These are phyloP conservation scores for Trinorchestia longiramus DNA, from an alignment of 1,140 invertebrate genomes.

Conservation along the genomic window DNA sequence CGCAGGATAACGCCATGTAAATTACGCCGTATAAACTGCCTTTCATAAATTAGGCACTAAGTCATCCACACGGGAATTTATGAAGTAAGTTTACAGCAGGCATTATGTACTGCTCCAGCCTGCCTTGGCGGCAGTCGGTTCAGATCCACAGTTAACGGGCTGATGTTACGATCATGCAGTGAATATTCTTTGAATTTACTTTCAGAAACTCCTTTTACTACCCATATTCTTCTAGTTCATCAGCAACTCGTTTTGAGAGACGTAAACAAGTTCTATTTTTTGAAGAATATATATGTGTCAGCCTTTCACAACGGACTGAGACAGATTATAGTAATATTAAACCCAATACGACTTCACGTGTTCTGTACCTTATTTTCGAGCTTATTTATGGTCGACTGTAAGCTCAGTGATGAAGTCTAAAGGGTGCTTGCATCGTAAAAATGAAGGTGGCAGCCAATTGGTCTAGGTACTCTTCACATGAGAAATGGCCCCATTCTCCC, in stretches of 20 bases:
- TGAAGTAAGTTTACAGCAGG: slow-evolving; percentile 48
- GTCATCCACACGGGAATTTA: slow-evolving; percentile 40
- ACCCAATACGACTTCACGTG: not conserved
- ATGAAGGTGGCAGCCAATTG: slow-evolving; percentile 25
- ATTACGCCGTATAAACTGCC: slow-evolving; percentile 47
- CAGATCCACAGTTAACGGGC: not conserved
- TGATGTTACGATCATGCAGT: not conserved
- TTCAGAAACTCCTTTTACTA: not conserved
- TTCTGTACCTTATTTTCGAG: not conserved
- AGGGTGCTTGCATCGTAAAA: slow-evolving; percentile 14
- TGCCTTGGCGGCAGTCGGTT: not conserved
- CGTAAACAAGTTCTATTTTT: not conserved
- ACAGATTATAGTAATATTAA: not conserved
- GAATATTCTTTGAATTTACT: not conserved
- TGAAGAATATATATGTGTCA: not conserved
- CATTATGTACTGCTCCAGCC: slow-evolving; percentile 14
- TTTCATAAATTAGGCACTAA: slow-evolving; percentile 54
- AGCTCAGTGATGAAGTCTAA: slow-evolving; percentile 17
- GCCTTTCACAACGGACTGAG: not conserved
- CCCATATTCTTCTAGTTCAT: not conserved
- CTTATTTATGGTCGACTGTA: not conserved
- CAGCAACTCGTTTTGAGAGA: not conserved
- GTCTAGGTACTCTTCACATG: not conserved
- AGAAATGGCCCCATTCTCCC: not conserved
- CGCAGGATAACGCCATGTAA: slow-evolving; percentile 52